These are phyloP conservation scores for Drosophila mimetica DNA, from an alignment of 2,888 invertebrate species.

Conservation along the genomic window DNA sequence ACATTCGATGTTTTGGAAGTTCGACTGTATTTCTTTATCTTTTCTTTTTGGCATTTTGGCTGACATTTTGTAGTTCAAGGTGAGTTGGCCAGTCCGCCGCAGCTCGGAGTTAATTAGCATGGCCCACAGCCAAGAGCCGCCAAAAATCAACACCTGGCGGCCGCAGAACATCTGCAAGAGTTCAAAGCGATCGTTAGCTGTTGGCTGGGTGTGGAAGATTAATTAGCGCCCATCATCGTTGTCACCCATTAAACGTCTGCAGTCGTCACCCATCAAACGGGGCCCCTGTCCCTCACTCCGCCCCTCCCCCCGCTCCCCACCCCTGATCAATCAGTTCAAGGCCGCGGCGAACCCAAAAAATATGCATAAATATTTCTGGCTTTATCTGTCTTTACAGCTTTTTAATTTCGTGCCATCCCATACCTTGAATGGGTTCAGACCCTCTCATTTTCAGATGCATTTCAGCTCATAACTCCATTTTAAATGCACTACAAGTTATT, in stretches of 20 bases:
- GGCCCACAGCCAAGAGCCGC: constrained; percentile 20
- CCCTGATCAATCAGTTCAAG: constrained; percentile 66
- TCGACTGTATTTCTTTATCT: neutral
- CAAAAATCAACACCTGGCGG: constrained; percentile 20
- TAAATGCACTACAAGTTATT: neutral
- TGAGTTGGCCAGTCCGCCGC: constrained; percentile 45
- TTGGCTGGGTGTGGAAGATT: constrained; percentile 36
- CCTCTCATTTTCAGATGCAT: neutral
- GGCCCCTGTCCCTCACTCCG: neutral
- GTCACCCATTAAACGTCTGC: constrained; percentile 21
- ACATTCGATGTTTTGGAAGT: no score
- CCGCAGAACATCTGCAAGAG: constrained; percentile 54
- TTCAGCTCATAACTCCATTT: neutral
- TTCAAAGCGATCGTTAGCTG: constrained; percentile 31
- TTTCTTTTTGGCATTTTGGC: constrained; percentile 37
- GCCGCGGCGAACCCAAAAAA: constrained; percentile 48
- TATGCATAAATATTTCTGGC: constrained; percentile 48
- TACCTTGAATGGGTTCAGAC: constrained; percentile 11
- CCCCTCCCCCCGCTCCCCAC: neutral
- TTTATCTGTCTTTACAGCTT: constrained; percentile 28
- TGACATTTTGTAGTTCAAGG: constrained; percentile 77
- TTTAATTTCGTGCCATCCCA: constrained; percentile 28
- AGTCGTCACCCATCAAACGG: neutral
- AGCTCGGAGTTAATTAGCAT: constrained; percentile 49
- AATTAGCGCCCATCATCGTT: constrained; percentile 32